These are phyloP conservation scores for Ascaphus truei DNA, from an alignment of 2,113 vertebrate species.

Conservation along the genomic window DNA sequence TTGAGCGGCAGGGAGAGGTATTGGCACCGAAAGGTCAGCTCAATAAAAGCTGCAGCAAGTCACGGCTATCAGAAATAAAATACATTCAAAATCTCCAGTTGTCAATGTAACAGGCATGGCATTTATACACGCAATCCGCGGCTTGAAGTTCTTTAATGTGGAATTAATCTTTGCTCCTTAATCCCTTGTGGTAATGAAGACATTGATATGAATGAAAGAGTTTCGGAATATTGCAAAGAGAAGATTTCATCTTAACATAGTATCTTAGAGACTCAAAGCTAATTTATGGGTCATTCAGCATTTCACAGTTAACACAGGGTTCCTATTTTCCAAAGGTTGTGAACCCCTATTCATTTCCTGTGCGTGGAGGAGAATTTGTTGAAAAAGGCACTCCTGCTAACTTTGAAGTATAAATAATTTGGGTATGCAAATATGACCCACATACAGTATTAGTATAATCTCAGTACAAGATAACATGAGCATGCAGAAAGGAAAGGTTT, in stretches of 20 bases:
- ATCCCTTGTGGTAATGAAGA: constrained; percentile 26
- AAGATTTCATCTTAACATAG: constrained; percentile 3
- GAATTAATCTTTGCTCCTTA: constrained; percentile 29
- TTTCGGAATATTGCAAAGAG: constrained; percentile 14
- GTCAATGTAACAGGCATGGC: constrained; percentile 20
- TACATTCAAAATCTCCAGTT: constrained; percentile 10
- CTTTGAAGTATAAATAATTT: background rate
- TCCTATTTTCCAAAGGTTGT: too few relatives aligned
- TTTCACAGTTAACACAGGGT: background rate
- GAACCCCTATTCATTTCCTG: too few relatives aligned
- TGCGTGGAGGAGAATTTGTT: background rate
- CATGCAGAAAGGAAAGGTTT: too few relatives aligned
- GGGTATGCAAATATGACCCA: background rate
- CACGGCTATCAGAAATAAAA: too few relatives aligned
- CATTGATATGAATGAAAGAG: constrained; percentile 18
- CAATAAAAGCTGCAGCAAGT: constrained; percentile 29
- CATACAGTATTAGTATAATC: too few relatives aligned
- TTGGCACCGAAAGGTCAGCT: constrained; percentile 21
- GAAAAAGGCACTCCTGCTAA: background rate
- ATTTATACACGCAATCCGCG: constrained; percentile 20
- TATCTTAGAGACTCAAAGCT: background rate
- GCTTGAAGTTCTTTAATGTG: constrained; percentile 16
- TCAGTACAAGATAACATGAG: too few relatives aligned
- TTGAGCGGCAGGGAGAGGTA: too few relatives aligned
- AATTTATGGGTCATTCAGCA: background rate